Base-by-base conservation (phyloP, 2,797 vertebrate genomes). In the Poecile montanus region DNA sequence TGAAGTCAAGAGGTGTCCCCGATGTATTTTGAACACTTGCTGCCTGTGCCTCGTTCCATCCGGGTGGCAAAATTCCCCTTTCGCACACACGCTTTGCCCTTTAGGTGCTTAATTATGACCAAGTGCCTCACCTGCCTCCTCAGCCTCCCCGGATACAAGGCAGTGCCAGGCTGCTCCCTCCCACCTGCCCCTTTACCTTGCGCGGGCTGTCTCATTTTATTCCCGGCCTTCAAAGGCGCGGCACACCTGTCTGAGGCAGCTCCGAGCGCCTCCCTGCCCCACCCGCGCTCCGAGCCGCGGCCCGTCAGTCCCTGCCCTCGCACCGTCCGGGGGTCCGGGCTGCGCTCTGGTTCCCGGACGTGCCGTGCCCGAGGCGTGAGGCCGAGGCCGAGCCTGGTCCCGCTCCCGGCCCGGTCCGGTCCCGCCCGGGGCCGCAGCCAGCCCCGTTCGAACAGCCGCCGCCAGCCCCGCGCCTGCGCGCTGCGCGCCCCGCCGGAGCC, bases 401-500 rank as follows among this genome's bases (percentile, higher is more conserved):
- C 40, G 48, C 26, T 30, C 34, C 36, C 14, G 54, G 45, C 54
- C 42, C 56, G n/a, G 10, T 36, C n/a, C 56, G 38, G 38, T 30
- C 34, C 36, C n/a, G n/a, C 22, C n/a, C 22, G n/a, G 20, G 25
- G 20, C 50, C 50, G 40, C 67, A 27, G 23, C 80, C 38, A 22
- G 13, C 13, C 14, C 17, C n/a, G 10, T 91, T 93, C 60, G 76
- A 94, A 93, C 18, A 47, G 7, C 26, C 85, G 74, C 86, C 86
- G n/a, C 7, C 51, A 20, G 4, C 18, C 11, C 29, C 13, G 74
- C 95, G 89, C 91, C 75, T 93, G 94, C 94, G 94, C 89, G 50
- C 44, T 63, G 7, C 54, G 3, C 30, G 29, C 54, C 68, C 76
- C 40, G 68, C 68, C 25, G 61, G 47, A 88, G 61, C 53, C 40